A percentile compares a stretch with the other conserved stretches of the same genome.
phyloP scores from a whole-genome alignment of 2,113 vertebrate genomes.

The Larimichthys polyactis region DNA sequence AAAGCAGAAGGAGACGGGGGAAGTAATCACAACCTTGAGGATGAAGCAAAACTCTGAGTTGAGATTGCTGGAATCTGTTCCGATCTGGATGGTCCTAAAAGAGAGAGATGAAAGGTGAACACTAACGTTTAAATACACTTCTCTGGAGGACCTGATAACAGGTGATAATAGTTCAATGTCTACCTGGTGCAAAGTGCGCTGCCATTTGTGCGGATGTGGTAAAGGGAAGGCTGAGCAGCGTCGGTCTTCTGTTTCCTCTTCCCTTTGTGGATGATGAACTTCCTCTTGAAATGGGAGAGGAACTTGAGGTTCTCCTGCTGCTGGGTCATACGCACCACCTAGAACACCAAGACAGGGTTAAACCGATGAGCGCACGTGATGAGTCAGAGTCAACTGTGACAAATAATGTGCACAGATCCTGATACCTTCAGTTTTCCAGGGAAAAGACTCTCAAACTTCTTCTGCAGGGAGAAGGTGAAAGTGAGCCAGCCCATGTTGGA shows the following conservation, averaged over 20 bases:
- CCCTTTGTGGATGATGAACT: conserved; percentile 97
- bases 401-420: neutral
- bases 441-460: conserved; percentile 98
- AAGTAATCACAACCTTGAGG: conserved; percentile 88
- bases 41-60: conserved; percentile 99
- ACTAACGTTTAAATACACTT: neutral
- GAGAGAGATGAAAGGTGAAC: neutral
- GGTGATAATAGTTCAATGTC: too few species aligned
- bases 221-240: conserved; percentile 92
- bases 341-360: neutral
- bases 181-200: conserved; percentile 97
- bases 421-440: conserved; percentile 94
- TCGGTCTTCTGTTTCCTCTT: conserved; percentile 89
- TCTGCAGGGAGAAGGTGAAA: conserved; percentile 99
- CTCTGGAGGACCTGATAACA: neutral
- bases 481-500: conserved; percentile 99
- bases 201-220: conserved; percentile 97
- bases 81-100: conserved; percentile 95
- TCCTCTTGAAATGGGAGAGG: conserved; percentile 97
- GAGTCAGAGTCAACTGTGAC: neutral
- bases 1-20: neutral
- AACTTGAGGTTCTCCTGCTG: conserved; percentile 99
- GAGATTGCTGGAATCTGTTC: conserved; percentile 92
- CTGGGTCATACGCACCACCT: conserved; percentile 99
- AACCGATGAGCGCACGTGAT: neutral